Conservation (phyloP, 2,888 invertebrate genomes). For the Gymnosoma rotundatum region DNA sequence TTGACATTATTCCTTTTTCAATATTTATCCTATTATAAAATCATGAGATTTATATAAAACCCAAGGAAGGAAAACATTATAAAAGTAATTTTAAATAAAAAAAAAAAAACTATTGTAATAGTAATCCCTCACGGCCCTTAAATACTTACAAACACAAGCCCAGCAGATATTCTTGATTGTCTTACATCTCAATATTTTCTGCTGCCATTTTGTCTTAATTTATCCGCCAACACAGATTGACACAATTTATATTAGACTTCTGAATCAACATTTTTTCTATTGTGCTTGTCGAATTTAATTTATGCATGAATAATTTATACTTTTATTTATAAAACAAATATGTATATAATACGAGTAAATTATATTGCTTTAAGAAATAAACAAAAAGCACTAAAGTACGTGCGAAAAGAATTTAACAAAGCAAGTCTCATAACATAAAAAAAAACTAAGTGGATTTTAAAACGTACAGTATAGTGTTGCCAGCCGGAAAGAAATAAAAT, state of each 20-base stretch:
- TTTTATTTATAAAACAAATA: background rate
- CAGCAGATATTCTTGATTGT: background rate
- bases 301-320: background rate
- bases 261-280: slow-evolving; percentile 51
- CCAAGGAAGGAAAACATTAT: background rate
- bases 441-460: no score
- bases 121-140: background rate
- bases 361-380: no score
- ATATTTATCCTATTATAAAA: no score
- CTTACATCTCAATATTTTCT: background rate
- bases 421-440: no score
- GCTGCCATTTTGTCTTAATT: slow-evolving; percentile 73
- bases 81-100: background rate
- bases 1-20: no score
- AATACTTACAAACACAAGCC: background rate
- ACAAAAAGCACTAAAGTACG: no score
- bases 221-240: slow-evolving; percentile 74
- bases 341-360: background rate
- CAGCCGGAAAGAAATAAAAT: no score
- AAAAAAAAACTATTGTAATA: background rate
- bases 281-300: background rate
- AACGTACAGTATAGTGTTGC: no score
- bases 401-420: no score
- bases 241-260: slow-evolving; percentile 59
- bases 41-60: no score